Evolutionary conservation across 2,113 vertebrate species (phyloP), one percentile per base, ranked within the genome.

Genomic region (Cricetomys ansorgei): DNA sequence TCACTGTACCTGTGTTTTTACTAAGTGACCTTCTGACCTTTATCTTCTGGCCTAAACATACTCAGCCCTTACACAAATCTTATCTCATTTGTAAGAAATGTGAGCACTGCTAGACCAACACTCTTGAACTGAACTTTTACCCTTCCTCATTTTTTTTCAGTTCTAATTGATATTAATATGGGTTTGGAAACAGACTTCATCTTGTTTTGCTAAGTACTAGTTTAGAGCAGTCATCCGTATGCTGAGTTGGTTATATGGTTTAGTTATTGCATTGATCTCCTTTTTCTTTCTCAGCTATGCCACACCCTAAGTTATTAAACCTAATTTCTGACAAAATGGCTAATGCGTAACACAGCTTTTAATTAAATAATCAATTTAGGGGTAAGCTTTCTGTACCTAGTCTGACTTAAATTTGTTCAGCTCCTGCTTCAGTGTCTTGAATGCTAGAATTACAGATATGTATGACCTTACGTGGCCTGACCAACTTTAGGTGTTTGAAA

Each of bases 71-170:
- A 7, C 7, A 73, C 62, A 50, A 59, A 64, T 67, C 76, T 92
- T 25, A 88, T 48, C 5, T 90, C 4, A 34, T 7, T 37, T 15
- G 2, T n/a, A 50, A 87, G 19, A 69, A 85, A 64, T 29, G 5
- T 43, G n/a, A 59, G 13, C 4, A 7, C 13, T 7, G 34, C 7
- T 59, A 31, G 11, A 5, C 13, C 10, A 2, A 17, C 11, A 10
- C 37, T 72, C 4, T 23, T 77, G 45, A 1, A 50, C 7, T 59
- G n/a, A 89, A 21, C 5, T 17, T 2, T 16, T 45, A 75, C 59
- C 19, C 23, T 2, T 15, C 5, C 1, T 59, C 3, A 1, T 23
- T 0, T n/a, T 69, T 59, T 85, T 15, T 5, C 19, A 37, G 34
- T n/a, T 69, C 25, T 59, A 25, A 10, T 69, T 79, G 23, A 19